Base-by-base conservation (phyloP, 2,113 vertebrate species). In the Ciconia stormi region DNA sequence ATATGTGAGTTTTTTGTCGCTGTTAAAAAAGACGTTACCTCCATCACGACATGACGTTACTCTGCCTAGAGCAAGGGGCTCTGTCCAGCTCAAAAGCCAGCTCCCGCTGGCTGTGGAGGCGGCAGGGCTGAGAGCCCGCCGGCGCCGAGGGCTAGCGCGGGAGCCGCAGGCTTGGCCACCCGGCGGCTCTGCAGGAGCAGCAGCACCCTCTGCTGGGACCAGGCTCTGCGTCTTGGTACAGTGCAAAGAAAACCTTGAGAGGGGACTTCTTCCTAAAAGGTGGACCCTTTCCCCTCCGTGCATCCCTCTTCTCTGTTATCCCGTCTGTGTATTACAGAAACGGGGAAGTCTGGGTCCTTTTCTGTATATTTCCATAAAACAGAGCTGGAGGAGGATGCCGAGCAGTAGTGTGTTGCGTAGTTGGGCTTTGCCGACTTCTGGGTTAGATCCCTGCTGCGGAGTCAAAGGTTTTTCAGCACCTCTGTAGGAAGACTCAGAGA, bases 221-320 rank as follows among this genome's bases (percentile, higher is more conserved):
- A 2, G 30, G 4, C 3, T 2, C 56, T 1, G 27, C 0, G 1
- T 4, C 38, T 8, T 1, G 36, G 2, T 0, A 1, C 7, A 0
- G 23, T 0, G 16, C 46, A 1, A 4, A 23, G 9, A 40, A 12
- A 38, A 7, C 20, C 32, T 22, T 1, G 5, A 3, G 8, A 6
- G 3, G 6, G 11, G 8, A 9, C 5, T 7, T 17, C 5, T 25
- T 27, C 29, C 21, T 3, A 0, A 16, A 6, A 9, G 16, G 9
- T 0, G 50, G 21, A 1, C 0, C 0, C 11, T 22, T 17, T 36
- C 22, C 1, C 21, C 19, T 8, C 38, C 2, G 0, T 2, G 30
- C 42, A 0, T 23, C 32, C 38, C 42, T 27, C 36, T 27, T 32
- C 47, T 19, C 26, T 5, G 15, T 34, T 58, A 22, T 6, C 22